Evolutionary conservation across 2,888 invertebrate genomes (phyloP), one percentile per base, ranked within the genome.

Genomic region (Myathropa florea): DNA sequence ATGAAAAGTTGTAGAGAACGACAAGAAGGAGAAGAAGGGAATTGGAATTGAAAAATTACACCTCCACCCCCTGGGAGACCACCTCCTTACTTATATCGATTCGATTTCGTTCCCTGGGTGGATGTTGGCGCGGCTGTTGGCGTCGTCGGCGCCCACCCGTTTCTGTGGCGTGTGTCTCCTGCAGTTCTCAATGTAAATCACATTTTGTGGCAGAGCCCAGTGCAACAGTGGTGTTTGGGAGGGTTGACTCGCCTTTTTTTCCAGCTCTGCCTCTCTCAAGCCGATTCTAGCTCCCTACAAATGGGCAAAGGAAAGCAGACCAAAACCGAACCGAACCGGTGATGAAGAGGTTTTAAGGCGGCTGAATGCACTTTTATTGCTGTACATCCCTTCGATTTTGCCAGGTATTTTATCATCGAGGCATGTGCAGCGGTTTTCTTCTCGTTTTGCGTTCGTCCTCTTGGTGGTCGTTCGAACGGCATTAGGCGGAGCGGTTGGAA

Each of bases 81-180:
- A 60, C 67, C 57, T 60, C 57, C 53, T 70, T 68, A 63, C 59
- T 63, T 83, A 59, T 68, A 83, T 83, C 83, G 79, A 79, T 73
- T 79, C 64, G n/a, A 64, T 73, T 68, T 55, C 23, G 14, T 18
- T 14, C 39, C n/a, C 1, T 6, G 39, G 39, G 39, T 46, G 39
- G 39, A 46, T 46, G 21, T 59, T 21, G 33, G 53, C 26, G 33
- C n/a, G 53, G 14, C 30, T 6, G 63, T 63, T 63, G 79, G 57
- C 68, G 59, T 83, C 59, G 33, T 18, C 18, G 18, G 63, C 64
- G 83, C 64, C 73, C 68, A 70, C 73, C n/a, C 63, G 46, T 68
- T 60, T 59, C 57, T 55, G 23, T 14, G 9, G 24, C 18, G 46
- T 64, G 70, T 46, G 68, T 75, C 79, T 80, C 59, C 55, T 84